These are phyloP conservation scores for Oligia strigilis DNA, from an alignment of 2,888 invertebrate genomes.

Conservation along the genomic window DNA sequence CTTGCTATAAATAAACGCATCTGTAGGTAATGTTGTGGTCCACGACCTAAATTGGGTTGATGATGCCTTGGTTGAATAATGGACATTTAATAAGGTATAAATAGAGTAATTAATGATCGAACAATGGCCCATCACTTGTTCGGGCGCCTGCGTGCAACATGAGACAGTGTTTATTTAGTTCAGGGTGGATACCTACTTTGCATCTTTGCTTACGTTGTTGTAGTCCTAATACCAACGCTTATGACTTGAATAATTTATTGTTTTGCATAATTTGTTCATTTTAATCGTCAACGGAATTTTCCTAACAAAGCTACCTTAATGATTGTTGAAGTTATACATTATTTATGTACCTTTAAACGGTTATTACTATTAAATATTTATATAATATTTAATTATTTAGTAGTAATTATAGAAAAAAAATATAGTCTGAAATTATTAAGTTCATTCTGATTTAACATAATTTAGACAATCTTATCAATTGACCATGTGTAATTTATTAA, in stretches of 20 bases:
- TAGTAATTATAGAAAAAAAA: not conserved
- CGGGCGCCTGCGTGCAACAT: conserved; percentile 79
- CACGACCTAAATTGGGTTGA: conserved; percentile 37
- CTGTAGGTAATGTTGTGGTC: conserved; percentile 37
- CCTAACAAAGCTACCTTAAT: conserved; percentile 59
- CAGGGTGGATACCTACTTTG: conserved; percentile 71
- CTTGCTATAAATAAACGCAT: conserved; percentile 22
- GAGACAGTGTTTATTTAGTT: conserved; percentile 81
- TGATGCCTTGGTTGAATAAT: conserved; percentile 52
- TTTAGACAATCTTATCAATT: not conserved
- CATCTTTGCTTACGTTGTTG: conserved; percentile 61
- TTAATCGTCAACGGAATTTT: conserved; percentile 67
- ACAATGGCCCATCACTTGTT: conserved; percentile 67
- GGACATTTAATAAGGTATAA: conserved; percentile 55
- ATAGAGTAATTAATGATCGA: conserved; percentile 59
- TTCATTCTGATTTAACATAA: conserved; percentile 7
- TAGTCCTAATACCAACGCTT: conserved; percentile 46
- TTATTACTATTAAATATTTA: conserved; percentile 27
- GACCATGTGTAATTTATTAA: not conserved
- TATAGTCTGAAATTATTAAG: not conserved
- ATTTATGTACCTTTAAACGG: conserved; percentile 25
- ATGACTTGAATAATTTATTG: conserved; percentile 56
- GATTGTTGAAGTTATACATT: conserved; percentile 17
- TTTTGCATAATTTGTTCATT: conserved; percentile 64
- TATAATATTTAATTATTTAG: not conserved